Base-by-base conservation (phyloP, 2,888 invertebrate genomes). In the Vandiemenella viatica region DNA sequence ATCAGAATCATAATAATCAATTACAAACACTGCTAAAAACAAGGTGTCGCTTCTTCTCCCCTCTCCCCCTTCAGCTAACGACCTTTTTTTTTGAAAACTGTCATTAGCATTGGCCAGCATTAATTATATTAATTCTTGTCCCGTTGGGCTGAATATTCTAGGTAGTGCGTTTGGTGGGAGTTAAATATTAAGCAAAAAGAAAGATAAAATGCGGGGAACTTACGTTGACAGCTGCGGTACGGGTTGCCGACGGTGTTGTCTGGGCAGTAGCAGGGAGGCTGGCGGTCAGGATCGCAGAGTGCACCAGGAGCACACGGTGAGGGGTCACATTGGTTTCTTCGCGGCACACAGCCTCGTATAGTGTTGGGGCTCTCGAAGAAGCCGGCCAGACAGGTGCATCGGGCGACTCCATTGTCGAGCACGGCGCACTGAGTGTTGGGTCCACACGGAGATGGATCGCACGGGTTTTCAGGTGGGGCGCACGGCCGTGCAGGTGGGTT, bases 301-400 rank as follows among this genome's bases (percentile, higher is more conserved):
- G 88, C 88, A 42, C 82, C 81, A 19, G 68, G 64, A 18, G 88
- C 89, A 59, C 89, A 89, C 5, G 80, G 82, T 60, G 83, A 87
- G 1, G 86, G 85, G 59, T 85, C 81, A 59, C 90, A 90, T 6
- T 82, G 83, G 64, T 88, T 85, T 50, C 76, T 72, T 52, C 80
- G 77, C 63, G 84, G 81, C 5, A 86, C 70, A 58, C 90, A 90
- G 40, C 89, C 90, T 61, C 88, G 72, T 38, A 90, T 80, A 1
- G 90, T 90, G 60, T 90, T 89, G 1, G 87, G 87, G 64, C 83
- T 87, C 68, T 88, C 90, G 32, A 87, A 74, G 63, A 78, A 88
- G 16, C 87, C 88, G 42, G 80, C 74, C 50, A 85, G 67, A 61
- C 90, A 92, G 18, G 87, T 88, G 61, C 92, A 92, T 67, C 88